Base-by-base conservation (phyloP, 2,888 invertebrate species). In the Amaurobius ferox region DNA sequence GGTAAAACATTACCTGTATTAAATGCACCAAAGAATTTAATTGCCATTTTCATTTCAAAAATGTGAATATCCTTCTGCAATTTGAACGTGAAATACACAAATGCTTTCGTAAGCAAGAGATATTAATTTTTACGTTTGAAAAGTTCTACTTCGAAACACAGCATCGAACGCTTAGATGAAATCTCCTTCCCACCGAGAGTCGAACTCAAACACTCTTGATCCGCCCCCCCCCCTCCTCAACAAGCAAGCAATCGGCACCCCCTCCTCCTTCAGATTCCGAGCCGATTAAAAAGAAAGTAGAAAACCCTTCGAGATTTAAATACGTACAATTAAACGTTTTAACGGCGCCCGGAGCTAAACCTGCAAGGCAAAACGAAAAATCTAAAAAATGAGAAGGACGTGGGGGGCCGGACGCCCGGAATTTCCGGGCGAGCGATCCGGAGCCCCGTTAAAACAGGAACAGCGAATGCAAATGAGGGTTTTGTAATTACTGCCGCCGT, bases 401-500 rank as follows among this genome's bases (percentile, higher is more conserved):
- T 26, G 61, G 35, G 32, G 68, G 29, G 40, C 28, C 71, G 61
- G 35, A 66, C 64, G 44, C 66, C 44, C 76, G 76, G 83, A 77
- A 85, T 85, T 85, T 77, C 77, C 83, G 61, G 67, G 85, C 85
- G 73, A 78, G 85, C 78, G 85, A 73, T 68, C 85, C 39, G 64
- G 68, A 16, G 55, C 35, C 68, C 80, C 68, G 81, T 78, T 86
- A 79, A 86, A 77, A 71, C 40, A 48, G 74, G 70, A 70, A 40
- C 64, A 61, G 67, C 66, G 72, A 44, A 86, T 79, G 86, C 62
- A 79, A 86, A 86, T 86, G 86, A 86, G 86, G 79, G 79, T 79
- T 86, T 76, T 74, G 86, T 86, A 86, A 86, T 86, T 86, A 86
- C 86, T 71, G 79, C 79, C 76, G 62, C 70, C 70, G 35, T 79